Base-by-base conservation (phyloP, 1,140 invertebrate genomes). In the Sitodiplosis mosellana region DNA sequence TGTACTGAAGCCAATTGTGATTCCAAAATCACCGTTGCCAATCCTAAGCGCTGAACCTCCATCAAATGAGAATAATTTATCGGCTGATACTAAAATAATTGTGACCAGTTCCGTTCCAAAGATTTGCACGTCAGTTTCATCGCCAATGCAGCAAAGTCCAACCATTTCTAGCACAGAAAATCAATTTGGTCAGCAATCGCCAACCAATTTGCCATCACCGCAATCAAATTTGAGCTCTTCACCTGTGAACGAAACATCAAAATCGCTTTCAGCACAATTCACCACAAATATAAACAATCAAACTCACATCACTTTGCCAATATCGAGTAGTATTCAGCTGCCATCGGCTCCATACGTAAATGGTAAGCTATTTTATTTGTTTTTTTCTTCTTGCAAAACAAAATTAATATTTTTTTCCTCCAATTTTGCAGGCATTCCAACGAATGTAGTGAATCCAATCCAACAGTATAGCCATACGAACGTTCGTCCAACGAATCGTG, bases 401-500 rank as follows among this genome's bases (percentile, higher is more conserved):
- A 27, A 27, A 27, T 27, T 27, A 27, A 27, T n/a, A 27, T 27
- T 27, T 27, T 27, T 27, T 6, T 68, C 72, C 27, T 70, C 74
- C 56, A 69, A 69, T 49, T 71, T 70, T 46, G 53, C 44, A 10
- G 53, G 56, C 15, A 70, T 78, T 55, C 76, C 77, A 45, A 79
- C 76, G 21, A 79, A 78, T 60, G 50, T 38, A 38, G 74, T 78
- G 2, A 77, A 75, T 59, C 77, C 77, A 2, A 72, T 77, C 46
- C 71, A 69, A 33, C 51, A 69, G 67, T 70, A 65, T 47, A 56
- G 54, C 46, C 56, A 57, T 40, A 61, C 59, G 37, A 65, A 60
- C 22, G 59, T 67, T 56, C 63, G 79, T 48, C 81, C 81, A 15
- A 83, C 81, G 69, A 84, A 80, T 57, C 70, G 80, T 47, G 81